Evolutionary conservation across 2,113 vertebrate genomes (phyloP), one percentile per base, ranked within the genome.

Genomic region (Bubo bubo): DNA sequence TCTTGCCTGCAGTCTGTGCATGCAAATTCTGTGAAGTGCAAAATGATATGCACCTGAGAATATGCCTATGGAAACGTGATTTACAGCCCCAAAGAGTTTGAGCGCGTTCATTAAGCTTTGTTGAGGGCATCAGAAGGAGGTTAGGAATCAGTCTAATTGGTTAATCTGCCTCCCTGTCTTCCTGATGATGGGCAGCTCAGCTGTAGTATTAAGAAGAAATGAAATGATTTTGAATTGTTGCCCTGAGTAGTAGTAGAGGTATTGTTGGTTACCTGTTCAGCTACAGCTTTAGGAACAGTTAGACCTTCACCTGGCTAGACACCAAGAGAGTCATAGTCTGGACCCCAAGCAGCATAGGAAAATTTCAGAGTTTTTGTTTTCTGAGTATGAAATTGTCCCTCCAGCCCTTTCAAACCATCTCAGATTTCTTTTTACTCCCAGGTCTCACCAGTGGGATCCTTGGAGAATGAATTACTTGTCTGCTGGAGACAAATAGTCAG

Each of bases 91-190:
- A 19, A 39, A 79, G 43, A 37, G 4, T 41, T 3, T 45, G 45
- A 87, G 41, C 3, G 1, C 0, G 0, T n/a, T 64, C 7, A 30
- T 2, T 8, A 58, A 72, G 10, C 3, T 6, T 1, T 45, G 34
- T 11, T 58, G 39, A 8, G 11, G 2, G 1, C 35, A 39, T 12
- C 20, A 53, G 41, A 20, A 63, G 27, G 55, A 59, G n/a, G 9
- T n/a, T 58, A 66, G 66, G 52, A 39, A 74, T 55, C 50, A 2
- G 5, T 20, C 17, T 56, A n/a, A 28, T 14, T 24, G 8, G 17
- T 67, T 76, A 52, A 24, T 76, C 43, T 63, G 14, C 55, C 67
- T 83, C n/a, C 22, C 21, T 30, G 3, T 63, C 49, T 68, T 58
- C 30, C 60, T 4, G 1, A 41, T 17, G 41, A 45, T 30, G n/a